Percentiles rank a stretch among this genome's conserved stretches.
phyloP scores from a whole-genome alignment of 2,888 invertebrate species.

The Caenorhabditis wallacei region DNA sequence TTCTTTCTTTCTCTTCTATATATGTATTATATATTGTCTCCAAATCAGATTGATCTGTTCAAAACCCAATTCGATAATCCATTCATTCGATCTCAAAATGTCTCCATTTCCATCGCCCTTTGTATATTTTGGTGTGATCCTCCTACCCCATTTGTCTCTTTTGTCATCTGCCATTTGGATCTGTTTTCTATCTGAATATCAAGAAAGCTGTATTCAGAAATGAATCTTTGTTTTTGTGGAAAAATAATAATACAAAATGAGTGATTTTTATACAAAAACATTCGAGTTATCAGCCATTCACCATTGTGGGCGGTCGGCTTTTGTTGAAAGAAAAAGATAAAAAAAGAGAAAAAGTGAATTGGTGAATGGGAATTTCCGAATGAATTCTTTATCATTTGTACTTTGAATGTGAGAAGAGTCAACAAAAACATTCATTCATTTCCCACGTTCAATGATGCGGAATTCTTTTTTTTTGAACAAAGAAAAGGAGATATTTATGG shows the following conservation, averaged over 20 bases:
- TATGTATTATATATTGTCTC: slow-evolving; percentile 42
- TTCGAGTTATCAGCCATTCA: slow-evolving; percentile 40
- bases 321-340: neutral
- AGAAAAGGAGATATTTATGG: too few species aligned
- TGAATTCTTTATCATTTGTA: slow-evolving; percentile 36
- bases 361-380: neutral
- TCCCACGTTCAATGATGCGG: neutral
- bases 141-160: neutral
- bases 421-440: slow-evolving; percentile 23
- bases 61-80: slow-evolving; percentile 36
- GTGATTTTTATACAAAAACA: too few species aligned
- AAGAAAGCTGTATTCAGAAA: slow-evolving; percentile 32
- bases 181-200: neutral
- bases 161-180: neutral
- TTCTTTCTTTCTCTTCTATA: neutral
- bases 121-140: slow-evolving; percentile 45
- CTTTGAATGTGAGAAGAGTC: slow-evolving; percentile 1
- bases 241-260: neutral
- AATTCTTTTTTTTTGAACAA: neutral
- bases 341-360: neutral
- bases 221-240: slow-evolving; percentile 31
- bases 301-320: slow-evolving; percentile 33
- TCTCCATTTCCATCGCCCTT: neutral
- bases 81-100: slow-evolving; percentile 29
- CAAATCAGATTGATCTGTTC: slow-evolving; percentile 46